These are phyloP conservation scores for Lomographa bimaculata DNA, from an alignment of 2,888 invertebrate genomes.

Conservation along the genomic window DNA sequence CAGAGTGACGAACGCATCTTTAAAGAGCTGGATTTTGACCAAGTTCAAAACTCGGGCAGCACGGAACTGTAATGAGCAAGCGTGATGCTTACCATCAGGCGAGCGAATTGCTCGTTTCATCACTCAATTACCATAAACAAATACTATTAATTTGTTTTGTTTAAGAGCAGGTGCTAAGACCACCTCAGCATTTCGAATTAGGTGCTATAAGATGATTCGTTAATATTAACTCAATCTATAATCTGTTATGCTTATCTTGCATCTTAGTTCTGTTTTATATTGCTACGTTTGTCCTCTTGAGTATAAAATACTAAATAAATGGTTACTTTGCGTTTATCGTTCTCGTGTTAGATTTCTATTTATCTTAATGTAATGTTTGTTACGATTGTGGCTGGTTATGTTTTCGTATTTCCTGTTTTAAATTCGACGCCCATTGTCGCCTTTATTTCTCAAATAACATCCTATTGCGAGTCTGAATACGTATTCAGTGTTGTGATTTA, in stretches of 20 bases:
- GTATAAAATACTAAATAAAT: constrained; percentile 16
- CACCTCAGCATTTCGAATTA: constrained; percentile 18
- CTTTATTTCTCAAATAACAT: not conserved
- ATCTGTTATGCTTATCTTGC: constrained; percentile 18
- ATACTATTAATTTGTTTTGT: constrained; percentile 9
- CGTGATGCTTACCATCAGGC: too few species aligned
- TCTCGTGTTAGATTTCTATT: constrained; percentile 10
- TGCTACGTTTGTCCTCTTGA: constrained; percentile 13
- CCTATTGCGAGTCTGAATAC: too few species aligned
- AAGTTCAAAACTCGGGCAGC: too few species aligned
- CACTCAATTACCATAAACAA: too few species aligned
- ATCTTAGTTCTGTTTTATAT: constrained; percentile 19
- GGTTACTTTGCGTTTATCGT: constrained; percentile 8
- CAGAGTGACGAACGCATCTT: too few species aligned
- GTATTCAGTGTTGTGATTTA: not conserved
- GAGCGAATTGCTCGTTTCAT: too few species aligned
- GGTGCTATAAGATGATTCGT: constrained; percentile 17
- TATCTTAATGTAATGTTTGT: constrained; percentile 15
- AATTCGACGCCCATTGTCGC: constrained; percentile 11
- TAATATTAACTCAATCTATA: constrained; percentile 17
- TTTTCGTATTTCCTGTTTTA: constrained; percentile 15
- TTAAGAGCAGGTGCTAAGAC: constrained; percentile 14
- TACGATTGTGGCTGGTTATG: constrained; percentile 10
- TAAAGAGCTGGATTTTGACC: too few species aligned
- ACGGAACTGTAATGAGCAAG: too few species aligned